A percentile compares a stretch with the other conserved stretches of the same genome.
phyloP scores from a whole-genome alignment of 2,797 vertebrate genomes.

The Tamandua tetradactyla region DNA sequence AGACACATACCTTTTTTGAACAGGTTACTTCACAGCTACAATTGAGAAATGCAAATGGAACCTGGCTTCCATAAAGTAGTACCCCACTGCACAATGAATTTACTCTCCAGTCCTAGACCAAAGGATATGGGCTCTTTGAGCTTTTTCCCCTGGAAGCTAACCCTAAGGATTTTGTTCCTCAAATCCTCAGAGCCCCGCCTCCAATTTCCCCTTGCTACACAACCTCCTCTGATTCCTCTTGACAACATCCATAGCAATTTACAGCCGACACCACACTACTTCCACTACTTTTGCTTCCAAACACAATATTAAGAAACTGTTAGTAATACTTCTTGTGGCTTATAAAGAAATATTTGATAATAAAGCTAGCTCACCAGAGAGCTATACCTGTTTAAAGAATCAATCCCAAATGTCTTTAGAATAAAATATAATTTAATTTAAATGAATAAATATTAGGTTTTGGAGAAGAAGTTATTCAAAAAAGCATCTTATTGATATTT shows the following conservation, averaged over 20 bases:
- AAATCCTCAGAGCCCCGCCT: not conserved
- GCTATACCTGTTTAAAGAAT: not conserved
- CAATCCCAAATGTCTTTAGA: not conserved
- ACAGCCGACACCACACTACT: not conserved
- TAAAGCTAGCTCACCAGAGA: not conserved
- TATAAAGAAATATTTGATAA: not conserved
- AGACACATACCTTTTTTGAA: not conserved
- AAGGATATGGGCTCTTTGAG: not conserved
- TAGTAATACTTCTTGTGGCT: not conserved
- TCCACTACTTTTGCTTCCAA: conserved; percentile 33
- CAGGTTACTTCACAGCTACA: not conserved
- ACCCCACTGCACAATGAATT: not conserved
- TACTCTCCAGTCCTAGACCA: not conserved
- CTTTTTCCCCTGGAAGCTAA: not conserved
- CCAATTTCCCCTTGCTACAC: not conserved
- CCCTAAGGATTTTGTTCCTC: not conserved
- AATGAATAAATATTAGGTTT: not conserved
- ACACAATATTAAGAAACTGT: conserved; percentile 5
- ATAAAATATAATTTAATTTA: not conserved
- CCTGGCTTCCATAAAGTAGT: not conserved
- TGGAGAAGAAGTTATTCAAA: not conserved
- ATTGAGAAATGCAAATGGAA: not conserved
- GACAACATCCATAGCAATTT: not conserved
- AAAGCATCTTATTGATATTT: not conserved
- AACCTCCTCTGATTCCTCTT: not conserved